These are phyloP conservation scores for Mythimna loreyi DNA, from an alignment of 2,888 invertebrate genomes.

Conservation along the genomic window DNA sequence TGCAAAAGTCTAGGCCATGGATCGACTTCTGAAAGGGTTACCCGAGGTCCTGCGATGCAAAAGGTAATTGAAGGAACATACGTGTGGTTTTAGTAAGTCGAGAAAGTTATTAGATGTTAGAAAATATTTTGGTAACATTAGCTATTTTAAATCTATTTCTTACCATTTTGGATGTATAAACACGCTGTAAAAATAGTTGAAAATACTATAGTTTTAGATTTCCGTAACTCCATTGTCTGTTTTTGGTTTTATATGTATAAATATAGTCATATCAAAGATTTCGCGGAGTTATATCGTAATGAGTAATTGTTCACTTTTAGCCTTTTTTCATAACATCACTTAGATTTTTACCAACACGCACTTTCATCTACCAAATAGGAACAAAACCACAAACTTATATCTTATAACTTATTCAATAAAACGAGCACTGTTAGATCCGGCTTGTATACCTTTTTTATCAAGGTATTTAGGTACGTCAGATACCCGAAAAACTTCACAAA, in stretches of 20 bases:
- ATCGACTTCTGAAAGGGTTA: no score
- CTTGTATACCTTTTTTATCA: slow-evolving; percentile 28
- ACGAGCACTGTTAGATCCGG: slow-evolving; percentile 30
- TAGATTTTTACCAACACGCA: slow-evolving; percentile 1
- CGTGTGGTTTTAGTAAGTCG: no score
- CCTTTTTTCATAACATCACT: slow-evolving; percentile 8
- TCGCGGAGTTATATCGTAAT: slow-evolving; percentile 1
- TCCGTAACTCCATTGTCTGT: slow-evolving; percentile 59
- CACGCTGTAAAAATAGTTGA: slow-evolving; percentile 55
- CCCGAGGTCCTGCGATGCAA: no score
- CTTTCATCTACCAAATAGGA: slow-evolving; percentile 9
- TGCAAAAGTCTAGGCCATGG: no score
- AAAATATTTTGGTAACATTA: slow-evolving; percentile 7
- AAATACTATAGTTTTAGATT: slow-evolving; percentile 47
- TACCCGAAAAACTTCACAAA: slow-evolving; percentile 68
- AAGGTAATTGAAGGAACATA: no score
- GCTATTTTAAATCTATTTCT: slow-evolving; percentile 38
- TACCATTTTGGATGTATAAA: slow-evolving; percentile 67
- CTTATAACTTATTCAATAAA: not conserved
- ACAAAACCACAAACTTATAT: not conserved
- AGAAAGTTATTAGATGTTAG: no score
- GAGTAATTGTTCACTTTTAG: slow-evolving; percentile 30
- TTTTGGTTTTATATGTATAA: slow-evolving; percentile 28
- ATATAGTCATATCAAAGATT: slow-evolving; percentile 64
- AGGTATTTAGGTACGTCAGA: slow-evolving; percentile 70